Evolutionary conservation across 2,113 vertebrate genomes (phyloP), one percentile per base, ranked within the genome.

Genomic region (Alligator sinensis): DNA sequence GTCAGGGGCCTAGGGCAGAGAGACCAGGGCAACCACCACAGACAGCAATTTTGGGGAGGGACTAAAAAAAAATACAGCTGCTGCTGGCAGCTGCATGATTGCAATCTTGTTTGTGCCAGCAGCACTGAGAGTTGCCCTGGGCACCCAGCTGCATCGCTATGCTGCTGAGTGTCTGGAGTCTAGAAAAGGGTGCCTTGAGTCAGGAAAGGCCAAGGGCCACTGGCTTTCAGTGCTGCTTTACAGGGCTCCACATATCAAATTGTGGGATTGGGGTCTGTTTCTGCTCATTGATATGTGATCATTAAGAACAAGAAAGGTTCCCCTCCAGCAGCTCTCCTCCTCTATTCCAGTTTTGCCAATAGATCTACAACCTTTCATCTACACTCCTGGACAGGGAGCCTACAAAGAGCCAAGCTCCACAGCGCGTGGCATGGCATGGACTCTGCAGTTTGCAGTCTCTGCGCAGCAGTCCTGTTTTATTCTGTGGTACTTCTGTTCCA

Each of bases 361-460:
- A 47, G 38, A 47, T 47, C 38, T 47, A 47, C 14, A 91, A 25
- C 57, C 64, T 79, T 54, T 19, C 24, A 68, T 63, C 19, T 61
- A 58, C 13, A 17, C n/a, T 0, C 5, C 62, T 62, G 25, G 30
- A 21, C 61, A 88, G 28, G 47, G 47, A 84, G 9, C 21, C 62
- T 0, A 0, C 0, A 0, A 75, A 72, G 21, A 0, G 0, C 5
- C 60, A 84, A 15, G 4, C 59, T 66, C n/a, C 91, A 64, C 62
- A 78, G n/a, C 8, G 7, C 34, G 24, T 28, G 80, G 59, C 55
- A 91, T 28, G 9, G 34, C 0, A 0, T 3, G 2, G 61, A 30
- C 30, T 27, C 24, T 80, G 22, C 2, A 75, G 59, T 38, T 19
- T 57, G 83, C n/a, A 91, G 55, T 57, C 18, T 82, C 27, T n/a